These are phyloP conservation scores for Anadara kagoshimensis DNA, from an alignment of 1,140 invertebrate genomes.

Conservation along the genomic window DNA sequence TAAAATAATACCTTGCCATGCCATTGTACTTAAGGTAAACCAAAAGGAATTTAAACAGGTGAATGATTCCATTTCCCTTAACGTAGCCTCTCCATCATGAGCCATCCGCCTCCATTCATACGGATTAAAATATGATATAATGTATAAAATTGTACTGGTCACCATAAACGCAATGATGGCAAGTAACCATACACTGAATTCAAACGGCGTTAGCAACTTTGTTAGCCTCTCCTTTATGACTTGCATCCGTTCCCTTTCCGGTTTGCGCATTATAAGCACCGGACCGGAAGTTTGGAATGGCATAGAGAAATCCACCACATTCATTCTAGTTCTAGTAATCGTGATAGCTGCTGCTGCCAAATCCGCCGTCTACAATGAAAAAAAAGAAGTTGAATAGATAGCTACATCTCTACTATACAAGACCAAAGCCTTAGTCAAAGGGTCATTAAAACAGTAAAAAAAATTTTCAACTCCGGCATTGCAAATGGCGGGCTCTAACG, in stretches of 20 bases:
- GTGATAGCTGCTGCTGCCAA: slow-evolving; percentile 68
- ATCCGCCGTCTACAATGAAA: slow-evolving; percentile 58
- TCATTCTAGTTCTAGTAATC: slow-evolving; percentile 51
- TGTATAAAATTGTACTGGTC: slow-evolving; percentile 94
- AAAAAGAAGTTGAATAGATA: slow-evolving; percentile 12
- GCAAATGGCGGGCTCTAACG: neutral
- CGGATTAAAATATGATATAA: slow-evolving; percentile 88
- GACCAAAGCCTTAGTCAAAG: too few relatives aligned
- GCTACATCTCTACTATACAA: neutral
- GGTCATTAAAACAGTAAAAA: too few relatives aligned
- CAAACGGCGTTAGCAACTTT: slow-evolving; percentile 95
- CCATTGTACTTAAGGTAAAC: slow-evolving; percentile 59
- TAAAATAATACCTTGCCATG: slow-evolving; percentile 58
- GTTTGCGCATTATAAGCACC: slow-evolving; percentile 64
- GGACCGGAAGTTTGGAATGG: slow-evolving; percentile 65
- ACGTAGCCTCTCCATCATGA: slow-evolving; percentile 54
- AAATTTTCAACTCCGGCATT: too few relatives aligned
- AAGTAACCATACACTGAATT: slow-evolving; percentile 79
- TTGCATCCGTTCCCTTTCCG: slow-evolving; percentile 37
- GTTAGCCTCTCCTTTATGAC: slow-evolving; percentile 79
- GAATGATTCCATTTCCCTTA: slow-evolving; percentile 62
- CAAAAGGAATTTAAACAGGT: slow-evolving; percentile 68
- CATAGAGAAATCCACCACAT: slow-evolving; percentile 64
- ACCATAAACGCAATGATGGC: slow-evolving; percentile 75
- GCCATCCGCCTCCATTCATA: slow-evolving; percentile 89